These are phyloP conservation scores for Lanius ludovicianus DNA, from an alignment of 2,113 vertebrate species.

Conservation along the genomic window DNA sequence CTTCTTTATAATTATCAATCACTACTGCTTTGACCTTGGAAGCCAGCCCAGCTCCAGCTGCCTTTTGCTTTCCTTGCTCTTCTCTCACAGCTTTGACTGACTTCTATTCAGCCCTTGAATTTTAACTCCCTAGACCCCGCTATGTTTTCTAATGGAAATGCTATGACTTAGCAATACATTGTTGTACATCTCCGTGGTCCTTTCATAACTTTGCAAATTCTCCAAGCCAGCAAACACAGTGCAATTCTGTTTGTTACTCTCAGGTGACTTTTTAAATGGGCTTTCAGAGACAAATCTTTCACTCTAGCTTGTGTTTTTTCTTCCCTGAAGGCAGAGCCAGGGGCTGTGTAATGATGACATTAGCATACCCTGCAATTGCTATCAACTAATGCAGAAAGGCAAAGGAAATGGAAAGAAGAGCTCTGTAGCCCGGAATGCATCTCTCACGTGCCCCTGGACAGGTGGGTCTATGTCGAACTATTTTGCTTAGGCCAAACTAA, in stretches of 20 bases:
- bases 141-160: conserved; percentile 4
- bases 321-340: neutral
- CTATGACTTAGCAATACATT: neutral
- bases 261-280: conserved; percentile 14
- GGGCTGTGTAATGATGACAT: neutral
- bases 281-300: conserved; percentile 28
- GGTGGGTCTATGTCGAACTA: neutral
- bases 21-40: neutral
- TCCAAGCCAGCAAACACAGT: conserved; percentile 4
- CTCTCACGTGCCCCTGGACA: neutral
- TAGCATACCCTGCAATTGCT: neutral
- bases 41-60: neutral
- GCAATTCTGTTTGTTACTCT: conserved; percentile 14
- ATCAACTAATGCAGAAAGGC: neutral
- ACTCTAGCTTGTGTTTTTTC: neutral
- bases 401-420: neutral
- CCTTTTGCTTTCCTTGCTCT: neutral
- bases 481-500: neutral
- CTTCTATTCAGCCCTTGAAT: conserved; percentile 26
- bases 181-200: neutral
- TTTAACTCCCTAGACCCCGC: neutral
- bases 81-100: neutral
- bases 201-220: conserved; percentile 5
- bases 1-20: conserved; percentile 9
- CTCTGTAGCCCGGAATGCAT: neutral